These are phyloP conservation scores for Rhadina sibilatrix DNA, from an alignment of 2,113 vertebrate species.

Conservation along the genomic window DNA sequence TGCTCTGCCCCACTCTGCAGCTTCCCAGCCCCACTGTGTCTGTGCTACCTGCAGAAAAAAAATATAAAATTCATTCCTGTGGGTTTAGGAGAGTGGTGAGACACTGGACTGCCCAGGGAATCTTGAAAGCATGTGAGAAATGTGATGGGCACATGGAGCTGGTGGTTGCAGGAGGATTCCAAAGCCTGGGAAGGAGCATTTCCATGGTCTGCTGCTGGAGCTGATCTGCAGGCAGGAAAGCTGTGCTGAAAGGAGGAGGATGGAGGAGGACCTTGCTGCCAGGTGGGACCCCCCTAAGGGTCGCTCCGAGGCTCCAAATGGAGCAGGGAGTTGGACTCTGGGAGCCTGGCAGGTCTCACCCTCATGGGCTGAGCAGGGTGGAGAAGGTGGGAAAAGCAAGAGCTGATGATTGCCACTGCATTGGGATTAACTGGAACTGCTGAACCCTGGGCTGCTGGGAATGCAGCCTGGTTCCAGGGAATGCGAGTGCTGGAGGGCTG, in stretches of 20 bases:
- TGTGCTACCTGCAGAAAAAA: neutral
- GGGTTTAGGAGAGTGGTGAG: neutral
- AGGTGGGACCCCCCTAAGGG: neutral
- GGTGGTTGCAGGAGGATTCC: neutral
- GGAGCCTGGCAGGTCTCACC: neutral
- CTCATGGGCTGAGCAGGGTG: rapidly evolving
- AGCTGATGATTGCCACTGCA: rapidly evolving
- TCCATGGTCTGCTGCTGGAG: neutral
- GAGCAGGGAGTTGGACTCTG: neutral
- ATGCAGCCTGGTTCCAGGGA: neutral
- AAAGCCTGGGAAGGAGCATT: neutral
- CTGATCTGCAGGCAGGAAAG: neutral
- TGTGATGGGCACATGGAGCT: rapidly evolving
- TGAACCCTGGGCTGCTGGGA: neutral
- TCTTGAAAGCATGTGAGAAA: neutral
- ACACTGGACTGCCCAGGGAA: neutral
- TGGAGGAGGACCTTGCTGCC: neutral
- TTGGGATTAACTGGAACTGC: neutral
- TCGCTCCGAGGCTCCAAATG: rapidly evolving
- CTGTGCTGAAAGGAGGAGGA: neutral
- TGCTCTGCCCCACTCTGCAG: neutral
- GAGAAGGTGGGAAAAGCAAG: neutral
- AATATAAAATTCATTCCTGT: rapidly evolving
- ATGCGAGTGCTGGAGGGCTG: neutral
- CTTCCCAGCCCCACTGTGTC: neutral